Conservation (phyloP, 2,797 vertebrate species). For the Acestrorhynchus altus region DNA sequence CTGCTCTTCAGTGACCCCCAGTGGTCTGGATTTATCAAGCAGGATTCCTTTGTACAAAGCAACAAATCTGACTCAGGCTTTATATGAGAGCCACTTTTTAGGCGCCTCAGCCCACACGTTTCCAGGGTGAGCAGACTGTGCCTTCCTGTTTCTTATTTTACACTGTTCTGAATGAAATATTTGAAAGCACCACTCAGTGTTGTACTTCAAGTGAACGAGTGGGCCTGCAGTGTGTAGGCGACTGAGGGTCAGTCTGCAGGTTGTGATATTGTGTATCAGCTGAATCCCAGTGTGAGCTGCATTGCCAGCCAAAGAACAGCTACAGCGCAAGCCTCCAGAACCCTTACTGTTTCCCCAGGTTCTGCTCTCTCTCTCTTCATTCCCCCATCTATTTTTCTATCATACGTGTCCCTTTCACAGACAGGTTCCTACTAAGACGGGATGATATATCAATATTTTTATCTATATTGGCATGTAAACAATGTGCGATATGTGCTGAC, state of each 20-base stretch:
- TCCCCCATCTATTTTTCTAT: constrained; percentile 17
- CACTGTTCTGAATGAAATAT: constrained; percentile 17
- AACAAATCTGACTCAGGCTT: background rate
- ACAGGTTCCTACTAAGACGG: no score
- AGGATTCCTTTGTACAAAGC: background rate
- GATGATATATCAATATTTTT: no score
- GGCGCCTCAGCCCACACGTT: constrained; percentile 4
- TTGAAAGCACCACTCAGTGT: constrained; percentile 14
- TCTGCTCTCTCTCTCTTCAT: background rate
- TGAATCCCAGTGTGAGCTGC: constrained; percentile 17
- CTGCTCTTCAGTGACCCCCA: constrained; percentile 2
- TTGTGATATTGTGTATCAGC: constrained; percentile 25
- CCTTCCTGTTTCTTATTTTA: constrained; percentile 8
- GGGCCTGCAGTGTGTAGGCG: constrained; percentile 21
- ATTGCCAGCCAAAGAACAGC: no score
- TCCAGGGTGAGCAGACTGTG: background rate
- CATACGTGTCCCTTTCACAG: background rate
- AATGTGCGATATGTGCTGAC: no score
- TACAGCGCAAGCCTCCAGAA: background rate
- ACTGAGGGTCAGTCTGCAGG: constrained; percentile 16
- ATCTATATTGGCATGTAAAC: no score
- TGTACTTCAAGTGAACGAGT: constrained; percentile 26
- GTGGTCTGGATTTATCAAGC: background rate
- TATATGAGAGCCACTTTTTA: background rate
- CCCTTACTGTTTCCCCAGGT: background rate